A percentile compares a stretch with the other conserved stretches of the same genome.
Conservation (phyloP, 1,140 invertebrate genomes). For the Wiebesia pumilae region DNA sequence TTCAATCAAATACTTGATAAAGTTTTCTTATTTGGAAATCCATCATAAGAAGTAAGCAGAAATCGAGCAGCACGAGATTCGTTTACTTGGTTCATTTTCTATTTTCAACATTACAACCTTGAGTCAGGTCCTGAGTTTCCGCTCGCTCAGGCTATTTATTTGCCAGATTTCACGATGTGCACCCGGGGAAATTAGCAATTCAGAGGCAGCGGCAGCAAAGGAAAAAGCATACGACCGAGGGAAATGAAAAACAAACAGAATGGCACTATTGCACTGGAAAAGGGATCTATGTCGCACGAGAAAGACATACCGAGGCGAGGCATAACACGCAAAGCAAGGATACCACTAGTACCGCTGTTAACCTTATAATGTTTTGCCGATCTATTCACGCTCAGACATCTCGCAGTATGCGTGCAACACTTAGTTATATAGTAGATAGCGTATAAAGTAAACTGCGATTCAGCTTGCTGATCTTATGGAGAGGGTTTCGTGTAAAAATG, state of each 20-base stretch:
- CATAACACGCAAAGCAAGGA: too few relatives aligned
- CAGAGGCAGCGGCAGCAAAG: constrained; percentile 28
- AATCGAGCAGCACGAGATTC: not conserved
- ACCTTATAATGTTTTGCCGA: constrained; percentile 36
- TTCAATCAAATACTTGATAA: too few relatives aligned
- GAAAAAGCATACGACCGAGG: constrained; percentile 29
- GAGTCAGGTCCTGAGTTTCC: too few relatives aligned
- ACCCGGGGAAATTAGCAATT: constrained; percentile 57
- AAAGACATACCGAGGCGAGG: not conserved
- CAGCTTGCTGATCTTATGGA: not conserved
- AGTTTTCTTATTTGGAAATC: too few relatives aligned
- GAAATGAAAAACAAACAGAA: constrained; percentile 62
- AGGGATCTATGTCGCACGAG: constrained; percentile 31
- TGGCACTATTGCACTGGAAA: not conserved
- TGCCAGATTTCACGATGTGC: constrained; percentile 46
- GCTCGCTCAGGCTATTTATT: constrained; percentile 34
- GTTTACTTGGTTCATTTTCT: not conserved
- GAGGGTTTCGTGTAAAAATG: not conserved
- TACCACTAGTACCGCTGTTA: constrained; percentile 9
- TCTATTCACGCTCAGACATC: not conserved
- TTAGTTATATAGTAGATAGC: not conserved
- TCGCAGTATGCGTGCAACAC: not conserved
- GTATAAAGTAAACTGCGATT: not conserved
- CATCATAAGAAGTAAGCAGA: too few relatives aligned
- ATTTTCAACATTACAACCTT: not conserved